Base-by-base conservation (phyloP, 2,888 invertebrate genomes). In the Acanthosepion esculentum region DNA sequence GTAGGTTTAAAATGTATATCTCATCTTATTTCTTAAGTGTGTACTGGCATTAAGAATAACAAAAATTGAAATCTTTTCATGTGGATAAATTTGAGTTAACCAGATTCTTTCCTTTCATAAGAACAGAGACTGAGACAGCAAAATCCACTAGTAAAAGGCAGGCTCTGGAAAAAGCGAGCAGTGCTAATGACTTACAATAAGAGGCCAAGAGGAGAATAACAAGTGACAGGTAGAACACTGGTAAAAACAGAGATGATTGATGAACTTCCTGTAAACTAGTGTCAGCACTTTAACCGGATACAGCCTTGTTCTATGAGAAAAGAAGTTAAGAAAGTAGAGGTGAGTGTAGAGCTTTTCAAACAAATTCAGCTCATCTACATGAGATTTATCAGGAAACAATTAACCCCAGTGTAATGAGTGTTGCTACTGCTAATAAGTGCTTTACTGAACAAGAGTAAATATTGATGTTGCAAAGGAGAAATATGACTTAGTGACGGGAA, bases 181-280 rank as follows among this genome's bases (percentile, higher is more conserved):
- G 78, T n/a, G n/a, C n/a, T 78, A 78, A 78, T 78, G 78, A 78
- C n/a, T 23, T 59, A 59, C 20, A 7, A 59, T 59, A 59, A 78
- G n/a, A n/a, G 78, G 33, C 78, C 12, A 15, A 78, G 78, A 78
- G n/a, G n/a, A 78, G 78, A 78, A 78, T 78, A 78, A 78, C n/a
- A n/a, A 78, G n/a, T 78, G 78, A 78, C 78, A 78, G n/a, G 78
- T 78, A 78, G n/a, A n/a, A 78, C n/a, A 78, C 33, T 78, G 78
- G n/a, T 78, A 78, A 78, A 78, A 78, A 33, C 78, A 78, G 78
- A 78, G n/a, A 78, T 78, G 78, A 78, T 78, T 78, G 78, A 78
- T 78, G 78, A 78, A 78, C 78, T 78, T 78, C 78, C 78, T 78
- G n/a, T 18, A n/a, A n/a, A 78, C 78, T 78, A 78, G n/a, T 78